Percentiles rank a stretch among this genome's conserved stretches.
Evolutionary conservation across 1,140 invertebrate genomes (phyloP).

Genomic region (Magallana gigas): DNA sequence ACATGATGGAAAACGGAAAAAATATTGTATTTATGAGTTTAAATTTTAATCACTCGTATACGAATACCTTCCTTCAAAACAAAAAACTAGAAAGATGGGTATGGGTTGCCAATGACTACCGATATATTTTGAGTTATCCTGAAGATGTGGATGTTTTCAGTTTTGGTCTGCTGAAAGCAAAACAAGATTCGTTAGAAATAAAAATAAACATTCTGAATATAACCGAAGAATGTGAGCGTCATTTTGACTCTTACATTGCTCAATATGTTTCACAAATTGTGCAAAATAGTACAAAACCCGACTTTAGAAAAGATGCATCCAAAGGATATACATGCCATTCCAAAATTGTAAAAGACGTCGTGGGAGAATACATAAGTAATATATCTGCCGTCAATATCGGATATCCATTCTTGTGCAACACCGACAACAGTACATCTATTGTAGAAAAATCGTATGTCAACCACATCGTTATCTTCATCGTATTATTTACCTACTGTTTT

Average conservation of each 20-base stretch:
- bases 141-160: constrained; percentile 8
- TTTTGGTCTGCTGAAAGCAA: background rate
- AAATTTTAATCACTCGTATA: no score
- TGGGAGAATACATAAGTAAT: background rate
- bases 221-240: background rate
- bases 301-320: background rate
- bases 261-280: background rate
- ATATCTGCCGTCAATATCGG: background rate
- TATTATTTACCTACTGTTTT: background rate
- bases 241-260: background rate
- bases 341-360: background rate
- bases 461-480: background rate
- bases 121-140: background rate
- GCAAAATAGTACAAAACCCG: background rate
- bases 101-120: background rate
- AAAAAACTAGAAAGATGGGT: background rate
- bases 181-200: background rate
- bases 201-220: background rate
- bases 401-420: background rate
- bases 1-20: no score
- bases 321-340: background rate
- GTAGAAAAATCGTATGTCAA: background rate
- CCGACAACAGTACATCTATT: background rate
- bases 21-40: no score
- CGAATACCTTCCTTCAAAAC: background rate